Percentiles rank a stretch among this genome's conserved stretches.
phyloP scores from a whole-genome alignment of 1,140 invertebrate genomes.

The Tetramorium alpestre region DNA sequence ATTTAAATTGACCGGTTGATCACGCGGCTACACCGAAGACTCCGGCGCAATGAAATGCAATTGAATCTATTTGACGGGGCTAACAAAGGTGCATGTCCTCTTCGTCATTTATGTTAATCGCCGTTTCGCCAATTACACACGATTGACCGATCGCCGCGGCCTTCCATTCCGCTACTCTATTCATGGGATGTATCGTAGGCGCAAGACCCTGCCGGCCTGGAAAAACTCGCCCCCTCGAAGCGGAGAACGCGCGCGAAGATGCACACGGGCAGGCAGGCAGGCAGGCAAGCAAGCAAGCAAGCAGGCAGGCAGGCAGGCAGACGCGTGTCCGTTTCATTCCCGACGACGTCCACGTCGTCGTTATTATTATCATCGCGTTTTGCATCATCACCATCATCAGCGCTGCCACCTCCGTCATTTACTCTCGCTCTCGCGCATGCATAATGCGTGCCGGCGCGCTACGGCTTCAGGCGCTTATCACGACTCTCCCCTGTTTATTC shows the following conservation, averaged over 20 bases:
- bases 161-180: conserved; percentile 60
- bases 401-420: conserved; percentile 75
- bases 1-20: conserved; percentile 9
- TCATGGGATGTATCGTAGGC: conserved; percentile 47
- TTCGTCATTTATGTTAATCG: conserved; percentile 47
- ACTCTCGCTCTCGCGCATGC: conserved; percentile 69
- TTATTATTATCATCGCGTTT: conserved; percentile 75
- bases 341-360: conserved; percentile 70
- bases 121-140: conserved; percentile 60
- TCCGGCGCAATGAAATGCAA: background rate
- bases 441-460: conserved; percentile 61
- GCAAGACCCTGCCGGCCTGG: background rate
- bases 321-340: conserved; percentile 72
- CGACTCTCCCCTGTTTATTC: conserved; percentile 73
- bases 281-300: background rate
- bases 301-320: conserved; percentile 58
- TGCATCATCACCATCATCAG: conserved; percentile 75
- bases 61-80: background rate
- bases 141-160: conserved; percentile 27
- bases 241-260: conserved; percentile 25
- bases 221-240: conserved; percentile 54
- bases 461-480: conserved; percentile 72
- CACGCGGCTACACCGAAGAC: background rate
- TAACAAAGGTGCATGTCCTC: conserved; percentile 70
- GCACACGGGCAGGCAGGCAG: conserved; percentile 9